A percentile compares a stretch with the other conserved stretches of the same genome.
Conservation (phyloP, 2,888 invertebrate genomes). For the Troides helena region DNA sequence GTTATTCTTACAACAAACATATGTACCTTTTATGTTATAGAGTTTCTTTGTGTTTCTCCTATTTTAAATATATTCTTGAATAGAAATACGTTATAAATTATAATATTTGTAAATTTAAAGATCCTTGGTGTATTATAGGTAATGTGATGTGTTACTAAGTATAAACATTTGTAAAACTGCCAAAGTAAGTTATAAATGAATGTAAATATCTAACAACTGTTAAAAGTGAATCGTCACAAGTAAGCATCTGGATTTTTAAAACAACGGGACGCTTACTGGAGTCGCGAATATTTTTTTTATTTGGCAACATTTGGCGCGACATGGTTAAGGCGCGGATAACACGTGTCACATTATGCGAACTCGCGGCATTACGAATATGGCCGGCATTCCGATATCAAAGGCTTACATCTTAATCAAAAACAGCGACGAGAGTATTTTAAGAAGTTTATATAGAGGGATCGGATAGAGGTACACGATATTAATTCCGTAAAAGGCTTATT, state of each 20-base stretch:
- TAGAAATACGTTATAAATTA: too few relatives aligned
- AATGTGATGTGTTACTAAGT: too few relatives aligned
- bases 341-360: constrained; percentile 61
- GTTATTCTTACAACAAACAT: constrained; percentile 18
- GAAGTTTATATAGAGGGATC: background rate
- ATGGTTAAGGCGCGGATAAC: constrained; percentile 37
- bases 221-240: background rate
- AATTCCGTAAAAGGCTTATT: constrained; percentile 15
- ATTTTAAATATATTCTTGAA: background rate
- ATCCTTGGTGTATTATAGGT: too few relatives aligned
- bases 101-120: too few relatives aligned
- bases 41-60: background rate
- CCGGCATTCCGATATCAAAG: constrained; percentile 35
- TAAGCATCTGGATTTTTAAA: constrained; percentile 9
- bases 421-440: background rate
- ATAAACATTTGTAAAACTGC: too few relatives aligned
- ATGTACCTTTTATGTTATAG: constrained; percentile 16
- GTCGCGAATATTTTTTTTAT: constrained; percentile 30
- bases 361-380: constrained; percentile 49
- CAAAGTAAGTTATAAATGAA: background rate
- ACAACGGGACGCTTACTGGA: constrained; percentile 23
- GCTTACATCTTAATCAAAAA: constrained; percentile 17
- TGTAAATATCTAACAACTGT: background rate
- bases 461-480: background rate
- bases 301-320: constrained; percentile 32